Evolutionary conservation across 23 tunicate genomes (phyloP), one percentile per base, ranked within the genome.

Genomic region (Halocynthia aurantium): DNA sequence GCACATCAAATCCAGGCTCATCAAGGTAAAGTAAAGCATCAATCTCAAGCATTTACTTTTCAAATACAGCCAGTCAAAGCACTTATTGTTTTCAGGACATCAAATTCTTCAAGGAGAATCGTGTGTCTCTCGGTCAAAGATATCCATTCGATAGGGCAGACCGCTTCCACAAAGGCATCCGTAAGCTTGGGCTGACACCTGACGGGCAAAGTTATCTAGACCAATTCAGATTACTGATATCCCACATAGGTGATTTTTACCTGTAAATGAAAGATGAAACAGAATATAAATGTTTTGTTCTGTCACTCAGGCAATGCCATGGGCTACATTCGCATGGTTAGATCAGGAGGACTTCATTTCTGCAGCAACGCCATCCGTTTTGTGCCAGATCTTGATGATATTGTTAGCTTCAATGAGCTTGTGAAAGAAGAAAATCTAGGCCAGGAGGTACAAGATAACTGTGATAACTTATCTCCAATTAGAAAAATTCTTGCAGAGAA

Each of bases 321-420:
- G 97, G 97, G 97, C 10, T 91, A 85, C 83, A 81, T 91, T 11
- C 81, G 97, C 65, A 91, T 91, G 90, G 90, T 91, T 61, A 62
- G 97, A 55, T 82, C 90, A 18, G 97, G 97, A 6, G 97, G 97
- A 8, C 52, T 91, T 22, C 97, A 91, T 58, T 91, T 81, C 77
- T 85, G 97, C 70, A 91, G 97, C 77, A 70, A 91, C 58, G 97
- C 90, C 8, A 91, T 91, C 10, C 77, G 86, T 6, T 91, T 85
- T 62, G 97, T 91, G 15, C 97, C 97, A 7, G 97, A 91, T 66
- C 75, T 91, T 54, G 97, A 91, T 31, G 97, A 91, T 7, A 91
- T 91, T 15, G 87, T 85, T 11, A 85, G 78, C 81, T 91, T 91
- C 62, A 89, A 81, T 13, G 97, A 91, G 53, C 75, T 91, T 0